Conservation (phyloP, 2,888 invertebrate species). For the Andrena trimmerana region DNA sequence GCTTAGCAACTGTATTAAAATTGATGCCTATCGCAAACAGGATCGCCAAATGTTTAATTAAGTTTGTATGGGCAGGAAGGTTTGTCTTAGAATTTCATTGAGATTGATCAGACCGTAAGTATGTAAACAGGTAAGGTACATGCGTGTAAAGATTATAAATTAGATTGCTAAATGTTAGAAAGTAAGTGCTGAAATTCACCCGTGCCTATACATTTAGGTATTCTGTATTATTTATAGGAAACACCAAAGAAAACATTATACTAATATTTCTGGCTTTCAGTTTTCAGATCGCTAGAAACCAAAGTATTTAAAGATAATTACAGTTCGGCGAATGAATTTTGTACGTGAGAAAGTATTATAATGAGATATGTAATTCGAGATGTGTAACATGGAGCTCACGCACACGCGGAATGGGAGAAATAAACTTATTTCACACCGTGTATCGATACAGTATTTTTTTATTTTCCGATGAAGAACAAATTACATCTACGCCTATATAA, state of each 20-base stretch:
- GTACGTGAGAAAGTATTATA: slow-evolving; percentile 9
- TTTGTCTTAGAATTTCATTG: slow-evolving; percentile 66
- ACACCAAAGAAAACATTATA: slow-evolving; percentile 32
- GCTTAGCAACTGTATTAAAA: slow-evolving; percentile 63
- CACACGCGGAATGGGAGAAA: slow-evolving; percentile 17
- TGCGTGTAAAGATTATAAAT: slow-evolving; percentile 22
- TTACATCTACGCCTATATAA: slow-evolving; percentile 24
- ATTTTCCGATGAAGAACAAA: slow-evolving; percentile 32
- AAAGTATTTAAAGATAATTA: slow-evolving; percentile 28
- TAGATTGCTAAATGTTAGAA: not conserved
- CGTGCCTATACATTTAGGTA: not conserved
- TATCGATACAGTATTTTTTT: slow-evolving; percentile 29
- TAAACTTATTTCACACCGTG: slow-evolving; percentile 41
- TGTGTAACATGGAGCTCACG: slow-evolving; percentile 17
- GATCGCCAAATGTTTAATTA: slow-evolving; percentile 70
- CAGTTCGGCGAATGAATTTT: slow-evolving; percentile 11
- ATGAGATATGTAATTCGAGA: not conserved
- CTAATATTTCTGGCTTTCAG: slow-evolving; percentile 74
- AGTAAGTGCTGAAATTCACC: not conserved
- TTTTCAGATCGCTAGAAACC: slow-evolving; percentile 74
- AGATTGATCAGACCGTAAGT: slow-evolving; percentile 76
- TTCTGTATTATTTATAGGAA: slow-evolving; percentile 41
- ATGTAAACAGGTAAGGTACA: slow-evolving; percentile 80
- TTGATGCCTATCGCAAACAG: slow-evolving; percentile 58
- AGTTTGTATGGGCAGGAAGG: slow-evolving; percentile 65